Percentiles rank a stretch among this genome's conserved stretches.
These are phyloP conservation scores for Leptinotarsa defecta DNA, from an alignment of 1,140 invertebrate genomes.

Conservation along the genomic window DNA sequence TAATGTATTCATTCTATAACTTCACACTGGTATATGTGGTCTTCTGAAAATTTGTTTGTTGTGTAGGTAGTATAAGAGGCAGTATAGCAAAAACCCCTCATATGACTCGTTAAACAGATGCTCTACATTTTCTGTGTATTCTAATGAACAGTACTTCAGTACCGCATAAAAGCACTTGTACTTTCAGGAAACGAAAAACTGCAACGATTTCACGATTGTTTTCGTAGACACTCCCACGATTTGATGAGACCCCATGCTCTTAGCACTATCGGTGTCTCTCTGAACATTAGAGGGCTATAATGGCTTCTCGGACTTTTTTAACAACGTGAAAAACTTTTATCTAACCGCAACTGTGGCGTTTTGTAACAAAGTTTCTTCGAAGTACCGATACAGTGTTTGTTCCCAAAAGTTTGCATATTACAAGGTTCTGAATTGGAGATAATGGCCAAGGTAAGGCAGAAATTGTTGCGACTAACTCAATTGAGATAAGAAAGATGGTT, in stretches of 20 bases:
- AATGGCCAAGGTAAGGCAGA: slow-evolving; percentile 6
- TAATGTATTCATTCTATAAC: too few species aligned
- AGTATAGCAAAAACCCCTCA: too few species aligned
- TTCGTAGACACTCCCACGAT: background rate
- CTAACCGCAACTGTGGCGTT: slow-evolving; percentile 31
- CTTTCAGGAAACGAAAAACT: too few species aligned
- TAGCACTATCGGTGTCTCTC: slow-evolving; percentile 35
- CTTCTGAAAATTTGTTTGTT: too few species aligned
- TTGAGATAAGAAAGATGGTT: background rate
- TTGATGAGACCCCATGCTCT: slow-evolving; percentile 1
- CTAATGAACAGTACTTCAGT: too few species aligned
- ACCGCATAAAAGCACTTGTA: too few species aligned
- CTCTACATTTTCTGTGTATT: too few species aligned
- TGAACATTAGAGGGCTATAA: slow-evolving; percentile 39
- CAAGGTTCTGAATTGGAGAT: slow-evolving; percentile 14
- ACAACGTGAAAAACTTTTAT: slow-evolving; percentile 40
- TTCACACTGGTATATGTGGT: too few species aligned
- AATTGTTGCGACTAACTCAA: slow-evolving; percentile 1
- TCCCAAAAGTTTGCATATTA: slow-evolving; percentile 26
- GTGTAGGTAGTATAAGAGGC: too few species aligned
- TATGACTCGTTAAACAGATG: too few species aligned
- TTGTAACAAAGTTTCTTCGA: slow-evolving; percentile 17
- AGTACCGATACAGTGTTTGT: slow-evolving; percentile 27
- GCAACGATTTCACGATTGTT: background rate
- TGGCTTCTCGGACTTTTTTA: slow-evolving; percentile 38